These are phyloP conservation scores for Lemur catta DNA, from an alignment of 2,797 vertebrate genomes.

Conservation along the genomic window DNA sequence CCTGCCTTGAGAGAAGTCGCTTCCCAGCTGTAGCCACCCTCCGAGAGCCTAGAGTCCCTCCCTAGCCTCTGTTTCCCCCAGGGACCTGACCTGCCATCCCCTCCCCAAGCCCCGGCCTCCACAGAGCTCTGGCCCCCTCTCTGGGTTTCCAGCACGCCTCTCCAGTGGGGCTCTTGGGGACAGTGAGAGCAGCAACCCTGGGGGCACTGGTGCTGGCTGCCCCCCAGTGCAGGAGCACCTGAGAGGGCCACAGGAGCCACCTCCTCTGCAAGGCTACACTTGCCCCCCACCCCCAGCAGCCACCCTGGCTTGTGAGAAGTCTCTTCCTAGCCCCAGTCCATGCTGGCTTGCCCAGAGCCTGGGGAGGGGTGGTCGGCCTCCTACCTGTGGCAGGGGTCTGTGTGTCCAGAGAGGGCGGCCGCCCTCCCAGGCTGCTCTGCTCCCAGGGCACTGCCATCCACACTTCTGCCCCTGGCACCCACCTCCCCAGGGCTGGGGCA, in stretches of 20 bases:
- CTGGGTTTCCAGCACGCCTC: not conserved
- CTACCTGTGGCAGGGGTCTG: conserved; percentile 80
- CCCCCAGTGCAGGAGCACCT: not conserved
- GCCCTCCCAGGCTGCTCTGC: conserved; percentile 54
- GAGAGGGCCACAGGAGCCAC: not conserved
- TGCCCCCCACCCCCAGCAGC: not conserved
- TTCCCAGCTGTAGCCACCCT: not conserved
- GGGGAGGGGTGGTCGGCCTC: conserved; percentile 3
- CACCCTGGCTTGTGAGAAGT: rapidly evolving
- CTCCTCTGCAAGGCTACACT: not conserved
- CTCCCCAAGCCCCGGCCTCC: not conserved
- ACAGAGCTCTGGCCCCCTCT: not conserved
- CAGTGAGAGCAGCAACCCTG: rapidly evolving
- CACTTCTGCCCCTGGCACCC: conserved; percentile 67
- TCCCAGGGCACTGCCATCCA: conserved; percentile 80
- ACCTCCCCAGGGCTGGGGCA: conserved; percentile 12
- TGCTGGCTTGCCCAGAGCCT: not conserved
- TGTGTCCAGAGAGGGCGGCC: not conserved
- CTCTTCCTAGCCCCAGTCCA: not conserved
- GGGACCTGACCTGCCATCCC: not conserved
- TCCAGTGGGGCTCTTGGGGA: not conserved
- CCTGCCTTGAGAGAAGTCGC: not conserved
- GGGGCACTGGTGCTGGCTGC: not conserved
- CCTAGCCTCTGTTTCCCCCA: too few species aligned
- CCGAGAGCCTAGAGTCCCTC: not conserved